These are phyloP conservation scores for Harlomillsia oculata DNA, from an alignment of 1,140 invertebrate species.

Conservation along the genomic window DNA sequence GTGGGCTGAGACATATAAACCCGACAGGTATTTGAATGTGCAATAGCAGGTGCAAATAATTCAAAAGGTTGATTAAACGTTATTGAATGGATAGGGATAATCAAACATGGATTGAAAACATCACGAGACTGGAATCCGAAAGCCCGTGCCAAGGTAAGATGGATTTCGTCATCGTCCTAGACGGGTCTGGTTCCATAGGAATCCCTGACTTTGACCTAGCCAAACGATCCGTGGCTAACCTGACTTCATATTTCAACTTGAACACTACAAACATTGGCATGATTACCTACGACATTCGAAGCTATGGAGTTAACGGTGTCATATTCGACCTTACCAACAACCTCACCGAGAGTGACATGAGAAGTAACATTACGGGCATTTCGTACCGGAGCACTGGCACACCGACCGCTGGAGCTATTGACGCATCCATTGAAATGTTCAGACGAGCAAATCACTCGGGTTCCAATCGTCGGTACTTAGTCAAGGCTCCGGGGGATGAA, in stretches of 20 bases:
- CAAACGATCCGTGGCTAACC: neutral
- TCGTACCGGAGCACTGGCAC: neutral
- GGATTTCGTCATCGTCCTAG: slow-evolving; percentile 1
- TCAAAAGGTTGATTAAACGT: neutral
- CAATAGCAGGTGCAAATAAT: neutral
- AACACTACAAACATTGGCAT: neutral
- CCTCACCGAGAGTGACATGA: neutral
- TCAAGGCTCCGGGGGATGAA: neutral
- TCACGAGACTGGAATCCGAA: neutral
- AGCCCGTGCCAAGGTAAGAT: neutral
- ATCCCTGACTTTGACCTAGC: neutral
- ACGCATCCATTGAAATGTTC: neutral
- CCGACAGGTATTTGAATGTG: no score
- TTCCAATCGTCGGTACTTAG: no score
- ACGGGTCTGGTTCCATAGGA: slow-evolving; percentile 5
- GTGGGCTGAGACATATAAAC: neutral
- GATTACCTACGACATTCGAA: neutral
- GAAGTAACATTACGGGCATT: neutral
- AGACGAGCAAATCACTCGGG: no score
- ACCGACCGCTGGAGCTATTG: neutral
- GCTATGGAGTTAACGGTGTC: no score
- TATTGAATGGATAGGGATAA: no score
- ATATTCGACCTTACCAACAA: neutral
- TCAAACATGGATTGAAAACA: neutral
- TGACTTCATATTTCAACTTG: neutral